Evolutionary conservation across 1,140 invertebrate genomes (phyloP).

Genomic region (Batillaria attramentaria): DNA sequence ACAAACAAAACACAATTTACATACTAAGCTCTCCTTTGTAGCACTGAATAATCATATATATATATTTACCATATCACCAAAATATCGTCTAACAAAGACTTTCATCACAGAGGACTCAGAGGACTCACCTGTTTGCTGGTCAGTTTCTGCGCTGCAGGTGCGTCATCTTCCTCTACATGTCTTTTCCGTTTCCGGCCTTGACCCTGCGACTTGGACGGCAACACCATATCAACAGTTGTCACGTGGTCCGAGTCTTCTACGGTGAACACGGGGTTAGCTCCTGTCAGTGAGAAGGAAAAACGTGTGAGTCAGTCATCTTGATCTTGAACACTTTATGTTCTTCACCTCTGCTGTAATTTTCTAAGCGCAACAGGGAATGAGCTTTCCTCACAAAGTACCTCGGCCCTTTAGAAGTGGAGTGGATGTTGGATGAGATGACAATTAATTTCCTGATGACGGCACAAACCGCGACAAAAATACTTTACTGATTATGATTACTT

Average conservation of each 20-base stretch:
- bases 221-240: conserved; percentile 7
- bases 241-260: not conserved
- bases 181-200: conserved; percentile 32
- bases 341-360: not conserved
- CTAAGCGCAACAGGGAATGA: not conserved
- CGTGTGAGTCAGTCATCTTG: too few species aligned
- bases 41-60: too few species aligned
- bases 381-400: too few species aligned
- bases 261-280: conserved; percentile 3
- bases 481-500: too few species aligned
- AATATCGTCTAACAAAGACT: too few species aligned
- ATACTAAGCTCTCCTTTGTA: not conserved
- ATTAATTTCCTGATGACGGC: too few species aligned
- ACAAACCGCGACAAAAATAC: too few species aligned
- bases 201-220: not conserved
- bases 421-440: too few species aligned
- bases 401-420: too few species aligned
- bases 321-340: too few species aligned
- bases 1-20: not conserved
- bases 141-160: conserved; percentile 46
- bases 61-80: too few species aligned
- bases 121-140: conserved; percentile 58
- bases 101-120: not conserved
- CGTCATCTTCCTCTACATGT: conserved; percentile 34
- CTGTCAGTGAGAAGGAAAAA: not conserved